Evolutionary conservation across 1,140 invertebrate genomes (phyloP), one percentile per base, ranked within the genome.

Genomic region (Neelides sp.): DNA sequence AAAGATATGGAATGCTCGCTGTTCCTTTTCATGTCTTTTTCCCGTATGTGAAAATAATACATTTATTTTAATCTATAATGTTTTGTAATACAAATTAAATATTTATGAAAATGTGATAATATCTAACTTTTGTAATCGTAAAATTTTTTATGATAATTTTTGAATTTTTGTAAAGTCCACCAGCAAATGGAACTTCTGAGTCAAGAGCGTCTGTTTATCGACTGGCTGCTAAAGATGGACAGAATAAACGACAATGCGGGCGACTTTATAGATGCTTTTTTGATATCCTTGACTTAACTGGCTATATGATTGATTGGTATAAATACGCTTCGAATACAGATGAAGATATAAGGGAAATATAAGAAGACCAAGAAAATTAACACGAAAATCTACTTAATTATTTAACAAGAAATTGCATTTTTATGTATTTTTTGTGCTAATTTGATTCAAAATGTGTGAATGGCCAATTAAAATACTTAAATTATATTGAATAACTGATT

Each of bases 281-380:
- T 40, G 56, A 58, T 35, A n/a, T 54, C 20, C 32, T 58, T 26
- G 56, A 58, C n/a, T 34, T 58, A 22, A 45, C 51, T 4, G 23
- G 5, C 17, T 58, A 58, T 35, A 34, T 54, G 10, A 36, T 58
- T 12, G 56, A 58, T 34, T 58, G 56, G 56, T 58, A 52, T 51
- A 57, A 53, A 36, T 36, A 50, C 30, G 23, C 50, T 19, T 8
- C 28, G 7, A 32, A 13, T 32, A 8, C 28, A 32, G 28, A 32
- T 32, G 28, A 32, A 32, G 28, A 32, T 8, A 13, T 8, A 32
- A 32, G n/a, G 28, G 28, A 32, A 32, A 32, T 32, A 7, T 32
- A 8, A 32, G 28, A 8, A 32, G n/a, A 32, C 7, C 28, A 32
- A 32, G 7, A 13, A 32, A 7, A 32, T 32, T n/a, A 7, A 32